Evolutionary conservation across 53 echinoderm and acorn worm species (phyloP), one percentile per base, ranked within the genome.

Genomic region (Henricia sp.): DNA sequence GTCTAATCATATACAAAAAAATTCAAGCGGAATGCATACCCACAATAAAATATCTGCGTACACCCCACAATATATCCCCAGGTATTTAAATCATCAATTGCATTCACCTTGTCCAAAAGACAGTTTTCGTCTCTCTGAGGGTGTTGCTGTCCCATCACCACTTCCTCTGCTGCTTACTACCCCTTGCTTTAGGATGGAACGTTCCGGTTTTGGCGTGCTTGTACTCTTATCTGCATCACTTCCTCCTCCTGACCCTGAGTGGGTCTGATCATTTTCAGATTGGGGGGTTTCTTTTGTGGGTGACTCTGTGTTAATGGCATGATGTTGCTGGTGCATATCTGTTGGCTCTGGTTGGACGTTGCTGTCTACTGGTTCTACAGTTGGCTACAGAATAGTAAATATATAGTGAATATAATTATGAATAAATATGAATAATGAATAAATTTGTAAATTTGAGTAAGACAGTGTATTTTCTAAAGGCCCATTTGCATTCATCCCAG

Each of bases 181-280:
- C 69, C 68, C 70, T 20, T 80, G 80, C 64, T 80, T 80, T 50
- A 64, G 60, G 64, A 80, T 80, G 34, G 80, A 80, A 33, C 64
- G 80, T 64, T 63, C 63, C 6, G 62, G 80, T 80, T 64, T 64
- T 19, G 50, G 48, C 48, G 16, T 30, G n/a, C n/a, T n/a, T n/a
- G n/a, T n/a, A n/a, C 26, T 57, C 36, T 17, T 64, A 44, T 62
- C 62, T 37, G 29, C 80, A n/a, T 42, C 80, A 17, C 48, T 34
- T 11, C 33, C 29, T 28, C 21, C n/a, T n/a, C n/a, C n/a, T n/a
- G n/a, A n/a, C n/a, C n/a, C n/a, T n/a, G n/a, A n/a, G n/a, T n/a
- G n/a, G n/a, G n/a, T n/a, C n/a, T n/a, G n/a, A n/a, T n/a, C n/a
- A n/a, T n/a, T n/a, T n/a, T n/a, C n/a, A n/a, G n/a, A 10, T 59